These are phyloP conservation scores for Siderastrea radians DNA, from an alignment of 92 coral and sea anemone genomes.

Conservation along the genomic window DNA sequence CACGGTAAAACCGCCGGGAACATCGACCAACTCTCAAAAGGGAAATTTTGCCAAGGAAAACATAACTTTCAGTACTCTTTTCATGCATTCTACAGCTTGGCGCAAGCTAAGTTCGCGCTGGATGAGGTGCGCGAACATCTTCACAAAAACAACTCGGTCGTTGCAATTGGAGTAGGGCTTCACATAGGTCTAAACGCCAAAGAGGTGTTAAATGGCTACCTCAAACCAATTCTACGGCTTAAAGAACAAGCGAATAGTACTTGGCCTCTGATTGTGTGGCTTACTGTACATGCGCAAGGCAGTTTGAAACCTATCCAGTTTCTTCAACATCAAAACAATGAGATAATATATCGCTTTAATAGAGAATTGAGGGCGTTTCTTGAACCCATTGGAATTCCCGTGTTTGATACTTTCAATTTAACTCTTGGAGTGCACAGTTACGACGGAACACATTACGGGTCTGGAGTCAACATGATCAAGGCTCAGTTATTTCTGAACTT, in stretches of 20 bases:
- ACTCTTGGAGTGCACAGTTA: constrained; percentile 77
- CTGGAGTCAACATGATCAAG: constrained; percentile 75
- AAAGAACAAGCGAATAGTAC: constrained; percentile 13
- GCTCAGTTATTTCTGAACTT: constrained; percentile 75
- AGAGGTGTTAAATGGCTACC: constrained; percentile 13
- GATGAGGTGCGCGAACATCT: constrained; percentile 51
- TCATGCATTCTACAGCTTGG: constrained; percentile 50
- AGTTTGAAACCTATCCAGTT: constrained; percentile 70
- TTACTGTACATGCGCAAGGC: constrained; percentile 77
- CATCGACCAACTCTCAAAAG: constrained; percentile 1
- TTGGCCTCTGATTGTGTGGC: constrained; percentile 81
- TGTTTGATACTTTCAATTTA: constrained; percentile 68
- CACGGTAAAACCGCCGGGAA: constrained; percentile 34
- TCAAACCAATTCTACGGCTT: constrained; percentile 65
- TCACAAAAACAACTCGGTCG: constrained; percentile 40
- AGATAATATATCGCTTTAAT: constrained; percentile 46
- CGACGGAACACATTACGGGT: constrained; percentile 83
- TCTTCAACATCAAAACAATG: constrained; percentile 39
- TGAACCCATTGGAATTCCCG: constrained; percentile 54
- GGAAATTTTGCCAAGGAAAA: constrained; percentile 58
- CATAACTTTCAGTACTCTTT: constrained; percentile 45
- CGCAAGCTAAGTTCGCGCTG: constrained; percentile 38
- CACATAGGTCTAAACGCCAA: constrained; percentile 53
- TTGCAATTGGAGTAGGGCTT: constrained; percentile 70
- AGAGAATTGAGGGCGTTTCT: constrained; percentile 49